Evolutionary conservation across 2,888 invertebrate species (phyloP).

Genomic region (Macaria liturata): DNA sequence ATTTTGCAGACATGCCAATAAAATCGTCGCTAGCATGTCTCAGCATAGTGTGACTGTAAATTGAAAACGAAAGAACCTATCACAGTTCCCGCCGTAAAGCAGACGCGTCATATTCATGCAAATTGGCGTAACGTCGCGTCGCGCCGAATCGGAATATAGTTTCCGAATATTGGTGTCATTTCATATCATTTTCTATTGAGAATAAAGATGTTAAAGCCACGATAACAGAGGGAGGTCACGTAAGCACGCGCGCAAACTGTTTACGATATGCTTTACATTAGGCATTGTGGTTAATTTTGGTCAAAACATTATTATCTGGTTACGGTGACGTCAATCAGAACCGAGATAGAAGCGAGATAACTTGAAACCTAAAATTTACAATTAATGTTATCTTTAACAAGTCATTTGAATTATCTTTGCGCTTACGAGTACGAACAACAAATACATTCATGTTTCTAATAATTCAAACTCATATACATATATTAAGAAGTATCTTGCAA

Average conservation of each 20-base stretch:
- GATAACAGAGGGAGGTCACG: conserved; percentile 43
- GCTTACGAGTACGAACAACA: no score
- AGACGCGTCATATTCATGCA: conserved; percentile 16
- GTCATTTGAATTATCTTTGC: no score
- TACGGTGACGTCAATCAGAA: conserved; percentile 4
- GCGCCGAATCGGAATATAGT: conserved; percentile 20
- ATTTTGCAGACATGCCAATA: no score
- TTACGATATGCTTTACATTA: conserved; percentile 13
- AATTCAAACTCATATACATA: no score
- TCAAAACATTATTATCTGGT: conserved; percentile 20
- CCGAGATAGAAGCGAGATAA: background rate
- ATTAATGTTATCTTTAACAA: no score
- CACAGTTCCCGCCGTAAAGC: conserved; percentile 11
- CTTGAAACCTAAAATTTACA: no score
- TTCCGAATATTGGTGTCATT: conserved; percentile 27
- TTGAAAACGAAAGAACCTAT: conserved; percentile 1
- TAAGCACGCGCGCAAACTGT: conserved; percentile 37
- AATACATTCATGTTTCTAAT: no score
- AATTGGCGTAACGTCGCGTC: conserved; percentile 13
- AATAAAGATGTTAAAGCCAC: conserved; percentile 38
- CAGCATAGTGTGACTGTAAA: conserved; percentile 11
- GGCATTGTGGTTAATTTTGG: conserved; percentile 12
- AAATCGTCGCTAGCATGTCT: background rate
- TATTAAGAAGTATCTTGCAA: no score
- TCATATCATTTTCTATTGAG: conserved; percentile 29